Base-by-base conservation (phyloP, 1,140 invertebrate genomes). In the Rhagoletis pomonella region DNA sequence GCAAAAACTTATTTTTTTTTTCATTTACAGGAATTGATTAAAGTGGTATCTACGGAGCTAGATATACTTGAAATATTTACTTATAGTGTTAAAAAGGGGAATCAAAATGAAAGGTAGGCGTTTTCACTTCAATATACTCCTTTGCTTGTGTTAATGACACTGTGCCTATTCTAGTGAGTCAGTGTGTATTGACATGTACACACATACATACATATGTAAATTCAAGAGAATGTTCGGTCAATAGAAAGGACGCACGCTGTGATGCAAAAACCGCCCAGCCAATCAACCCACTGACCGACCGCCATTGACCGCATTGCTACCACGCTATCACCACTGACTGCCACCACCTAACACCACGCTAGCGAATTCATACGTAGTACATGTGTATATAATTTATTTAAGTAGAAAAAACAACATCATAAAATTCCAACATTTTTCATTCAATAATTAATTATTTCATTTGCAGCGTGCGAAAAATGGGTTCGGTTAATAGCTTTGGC, bases 401-500 rank as follows among this genome's bases (percentile, higher is more conserved):
- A n/a, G 17, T 39, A 81, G 44, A 55, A 81, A 50, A 81, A 81
- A 58, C 9, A 81, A 55, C 6, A 62, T 62, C n/a, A 77, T 77
- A 81, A 81, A 81, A 81, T 55, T 3, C 73, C 73, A 81, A 29
- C 44, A 55, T 29, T 81, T 81, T 81, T 81, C 73, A 81, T 50
- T 58, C 73, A 55, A 81, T 81, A 81, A 81, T 81, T 81, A 81
- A 81, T 81, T 81, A 81, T 81, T 81, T 81, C 47, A 81, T 81
- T 81, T 55, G 73, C 73, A 55, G n/a, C 73, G 73, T 55, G 73
- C 47, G 73, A 55, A 55, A 55, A 55, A 12, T 81, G 73, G 14
- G 73, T 47, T 81, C 17, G 73, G 14, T 10, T 50, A n/a, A 10
- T 81, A 44, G 67, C 42, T 55, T 55, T 55, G 50, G 50, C 2